Conservation (phyloP, 1,140 invertebrate genomes). For the Babylonia areolata region DNA sequence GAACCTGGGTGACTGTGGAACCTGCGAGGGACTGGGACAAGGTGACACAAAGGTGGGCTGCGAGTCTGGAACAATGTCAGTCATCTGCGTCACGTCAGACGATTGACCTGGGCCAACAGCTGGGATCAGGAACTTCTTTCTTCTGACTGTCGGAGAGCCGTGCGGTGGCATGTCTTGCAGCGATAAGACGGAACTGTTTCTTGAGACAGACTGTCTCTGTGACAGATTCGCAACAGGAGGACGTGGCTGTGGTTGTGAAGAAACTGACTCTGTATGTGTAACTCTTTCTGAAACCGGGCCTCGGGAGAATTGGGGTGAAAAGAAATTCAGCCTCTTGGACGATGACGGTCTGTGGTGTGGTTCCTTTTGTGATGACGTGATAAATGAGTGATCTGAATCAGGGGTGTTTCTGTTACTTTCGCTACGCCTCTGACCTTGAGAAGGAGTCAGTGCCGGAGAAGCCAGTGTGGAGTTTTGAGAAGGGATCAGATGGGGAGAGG, state of each 20-base stretch:
- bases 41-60: not conserved
- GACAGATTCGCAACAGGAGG: no score
- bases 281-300: not conserved
- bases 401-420: not conserved
- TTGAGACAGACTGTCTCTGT: no score
- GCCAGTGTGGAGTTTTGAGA: not conserved
- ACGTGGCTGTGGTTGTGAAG: not conserved
- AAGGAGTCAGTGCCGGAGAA: not conserved
- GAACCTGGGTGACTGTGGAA: not conserved
- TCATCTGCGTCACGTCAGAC: no score
- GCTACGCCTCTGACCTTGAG: not conserved
- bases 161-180: no score
- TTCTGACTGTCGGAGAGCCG: no score
- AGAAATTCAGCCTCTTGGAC: not conserved
- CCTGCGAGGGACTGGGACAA: not conserved
- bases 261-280: not conserved
- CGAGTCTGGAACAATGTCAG: no score
- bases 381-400: not conserved
- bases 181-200: no score
- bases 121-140: no score
- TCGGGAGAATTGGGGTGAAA: not conserved
- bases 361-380: not conserved
- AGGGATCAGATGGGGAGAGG: not conserved
- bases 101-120: no score
- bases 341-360: not conserved